Percentiles rank a stretch among this genome's conserved stretches.
These are phyloP conservation scores for Antitype chi DNA, from an alignment of 2,888 invertebrate genomes.

Conservation along the genomic window DNA sequence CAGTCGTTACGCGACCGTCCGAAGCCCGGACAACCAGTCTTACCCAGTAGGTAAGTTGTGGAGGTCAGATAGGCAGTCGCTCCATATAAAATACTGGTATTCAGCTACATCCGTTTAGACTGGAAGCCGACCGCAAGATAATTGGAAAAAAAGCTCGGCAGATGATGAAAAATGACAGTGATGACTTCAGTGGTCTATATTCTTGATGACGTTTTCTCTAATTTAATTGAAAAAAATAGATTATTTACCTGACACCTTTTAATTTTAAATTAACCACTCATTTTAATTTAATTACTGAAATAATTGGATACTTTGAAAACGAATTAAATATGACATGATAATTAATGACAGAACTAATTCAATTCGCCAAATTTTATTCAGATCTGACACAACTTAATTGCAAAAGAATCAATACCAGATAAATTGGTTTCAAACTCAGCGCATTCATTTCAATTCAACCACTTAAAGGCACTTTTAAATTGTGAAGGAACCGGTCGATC, in stretches of 20 bases:
- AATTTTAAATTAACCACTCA: background rate
- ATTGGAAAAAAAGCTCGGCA: too few relatives aligned
- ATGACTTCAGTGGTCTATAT: conserved; percentile 9
- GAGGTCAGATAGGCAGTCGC: too few relatives aligned
- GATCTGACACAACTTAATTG: background rate
- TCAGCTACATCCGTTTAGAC: too few relatives aligned
- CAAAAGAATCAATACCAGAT: background rate
- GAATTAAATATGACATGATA: background rate
- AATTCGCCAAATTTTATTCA: background rate
- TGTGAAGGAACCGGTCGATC: too few relatives aligned
- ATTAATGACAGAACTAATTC: background rate
- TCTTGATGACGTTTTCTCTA: conserved; percentile 5
- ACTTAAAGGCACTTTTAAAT: too few relatives aligned
- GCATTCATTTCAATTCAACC: background rate
- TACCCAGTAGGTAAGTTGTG: too few relatives aligned
- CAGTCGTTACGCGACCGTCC: too few relatives aligned
- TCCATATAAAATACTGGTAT: too few relatives aligned
- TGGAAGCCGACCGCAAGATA: too few relatives aligned
- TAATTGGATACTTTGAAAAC: conserved; percentile 10
- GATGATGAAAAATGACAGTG: conserved; percentile 9
- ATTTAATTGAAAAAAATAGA: conserved; percentile 6
- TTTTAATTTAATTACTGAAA: conserved; percentile 3
- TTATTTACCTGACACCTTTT: background rate
- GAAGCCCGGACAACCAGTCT: too few relatives aligned
- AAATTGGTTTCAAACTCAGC: background rate